phyloP scores from a whole-genome alignment of 1,140 invertebrate genomes.

The Hydropsyche tenuis region DNA sequence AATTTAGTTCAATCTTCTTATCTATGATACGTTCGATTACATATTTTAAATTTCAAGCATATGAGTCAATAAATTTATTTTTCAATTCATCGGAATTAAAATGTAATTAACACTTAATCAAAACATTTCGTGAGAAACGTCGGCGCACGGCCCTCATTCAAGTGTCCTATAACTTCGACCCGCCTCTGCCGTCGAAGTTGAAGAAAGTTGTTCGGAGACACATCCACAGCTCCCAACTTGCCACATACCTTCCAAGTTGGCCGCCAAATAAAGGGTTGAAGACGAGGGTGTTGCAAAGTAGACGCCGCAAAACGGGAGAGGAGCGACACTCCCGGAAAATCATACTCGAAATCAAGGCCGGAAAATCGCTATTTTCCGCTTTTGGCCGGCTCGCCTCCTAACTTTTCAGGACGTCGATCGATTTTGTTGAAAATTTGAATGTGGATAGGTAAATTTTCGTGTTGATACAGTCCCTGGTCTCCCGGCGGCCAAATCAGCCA shows the following conservation, averaged over 20 bases:
- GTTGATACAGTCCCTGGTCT: conserved; percentile 32
- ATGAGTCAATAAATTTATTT: not conserved
- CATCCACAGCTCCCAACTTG: conserved; percentile 39
- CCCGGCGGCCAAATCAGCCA: conserved; percentile 55
- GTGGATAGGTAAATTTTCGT: conserved; percentile 16
- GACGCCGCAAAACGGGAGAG: too few relatives aligned
- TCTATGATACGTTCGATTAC: too few relatives aligned
- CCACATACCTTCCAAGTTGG: conserved; percentile 41
- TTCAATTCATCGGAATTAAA: not conserved
- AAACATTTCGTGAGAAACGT: not conserved
- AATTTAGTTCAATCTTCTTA: too few relatives aligned
- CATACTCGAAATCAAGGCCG: not conserved
- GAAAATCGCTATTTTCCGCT: not conserved
- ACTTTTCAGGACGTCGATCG: too few relatives aligned
- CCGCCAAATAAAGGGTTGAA: conserved; percentile 35
- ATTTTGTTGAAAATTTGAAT: not conserved
- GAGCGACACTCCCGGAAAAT: not conserved
- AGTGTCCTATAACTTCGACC: conserved; percentile 33
- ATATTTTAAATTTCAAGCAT: not conserved
- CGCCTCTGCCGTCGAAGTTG: conserved; percentile 48
- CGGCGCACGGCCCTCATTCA: conserved; percentile 7
- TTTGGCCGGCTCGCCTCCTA: too few relatives aligned
- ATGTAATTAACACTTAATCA: too few relatives aligned
- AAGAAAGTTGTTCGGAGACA: conserved; percentile 46
- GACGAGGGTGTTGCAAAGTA: conserved; percentile 2